Conservation (phyloP, 2,113 vertebrate species). For the Archocentrus centrarchus region DNA sequence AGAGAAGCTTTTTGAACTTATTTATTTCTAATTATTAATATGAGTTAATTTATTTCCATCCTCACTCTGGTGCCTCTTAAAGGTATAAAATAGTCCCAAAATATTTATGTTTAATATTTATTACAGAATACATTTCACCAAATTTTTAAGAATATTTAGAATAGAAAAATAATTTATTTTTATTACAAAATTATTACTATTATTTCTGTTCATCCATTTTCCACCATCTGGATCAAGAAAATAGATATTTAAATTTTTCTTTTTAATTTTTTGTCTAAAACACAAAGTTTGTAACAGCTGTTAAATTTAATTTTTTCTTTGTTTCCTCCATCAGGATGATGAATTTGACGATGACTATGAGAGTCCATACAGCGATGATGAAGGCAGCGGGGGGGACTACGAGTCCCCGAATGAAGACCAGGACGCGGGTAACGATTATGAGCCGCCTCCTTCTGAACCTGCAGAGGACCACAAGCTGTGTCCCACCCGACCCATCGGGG, state of each 20-base stretch:
- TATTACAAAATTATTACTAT: too few relatives aligned
- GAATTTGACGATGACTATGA: conserved; percentile 89
- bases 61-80: background rate
- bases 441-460: conserved; percentile 87
- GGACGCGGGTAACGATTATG: conserved; percentile 83
- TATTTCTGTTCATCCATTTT: too few relatives aligned
- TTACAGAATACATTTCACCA: too few relatives aligned
- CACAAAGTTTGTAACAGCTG: too few relatives aligned
- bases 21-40: too few relatives aligned
- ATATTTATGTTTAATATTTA: background rate
- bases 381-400: conserved; percentile 86
- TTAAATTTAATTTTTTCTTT: background rate
- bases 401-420: conserved; percentile 86
- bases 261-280: too few relatives aligned
- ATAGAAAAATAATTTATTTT: too few relatives aligned
- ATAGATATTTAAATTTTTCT: too few relatives aligned
- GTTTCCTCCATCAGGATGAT: conserved; percentile 26
- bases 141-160: too few relatives aligned
- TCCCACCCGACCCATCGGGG: conserved; percentile 80
- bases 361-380: conserved; percentile 82
- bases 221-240: too few relatives aligned
- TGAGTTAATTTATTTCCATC: background rate
- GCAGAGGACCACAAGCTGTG: conserved; percentile 82
- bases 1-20: too few relatives aligned
- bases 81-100: background rate